These are phyloP conservation scores for Eupithecia subumbrata DNA, from an alignment of 2,888 invertebrate genomes.

Conservation along the genomic window DNA sequence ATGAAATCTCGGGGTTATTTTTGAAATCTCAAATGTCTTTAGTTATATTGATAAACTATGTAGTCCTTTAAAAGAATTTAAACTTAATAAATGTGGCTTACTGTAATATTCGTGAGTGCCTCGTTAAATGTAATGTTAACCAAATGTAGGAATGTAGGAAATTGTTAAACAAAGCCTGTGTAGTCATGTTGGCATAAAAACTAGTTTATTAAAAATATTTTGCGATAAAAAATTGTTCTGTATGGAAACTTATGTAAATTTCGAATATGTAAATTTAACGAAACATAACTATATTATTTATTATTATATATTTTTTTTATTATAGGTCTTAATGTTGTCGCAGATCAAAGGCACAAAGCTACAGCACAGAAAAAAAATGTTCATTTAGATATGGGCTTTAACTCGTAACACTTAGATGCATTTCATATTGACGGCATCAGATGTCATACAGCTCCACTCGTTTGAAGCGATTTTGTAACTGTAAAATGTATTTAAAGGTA, in stretches of 20 bases:
- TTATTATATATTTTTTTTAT: neutral
- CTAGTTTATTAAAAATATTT: neutral
- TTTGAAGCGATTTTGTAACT: too few species aligned
- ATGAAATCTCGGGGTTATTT: neutral
- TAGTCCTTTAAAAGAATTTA: neutral
- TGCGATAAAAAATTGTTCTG: neutral
- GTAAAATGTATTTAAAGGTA: too few species aligned
- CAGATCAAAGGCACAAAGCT: too few species aligned
- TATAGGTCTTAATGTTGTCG: neutral
- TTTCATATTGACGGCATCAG: too few species aligned
- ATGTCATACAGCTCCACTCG: too few species aligned
- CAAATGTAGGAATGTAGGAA: neutral
- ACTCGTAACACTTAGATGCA: too few species aligned
- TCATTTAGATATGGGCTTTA: too few species aligned
- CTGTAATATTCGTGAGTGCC: neutral
- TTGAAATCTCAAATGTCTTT: slow-evolving; percentile 1
- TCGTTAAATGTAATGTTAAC: slow-evolving; percentile 1
- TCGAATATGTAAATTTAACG: neutral
- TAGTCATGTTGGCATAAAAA: neutral
- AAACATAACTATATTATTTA: neutral
- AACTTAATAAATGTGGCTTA: neutral
- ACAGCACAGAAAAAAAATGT: too few species aligned
- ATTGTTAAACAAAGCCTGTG: neutral
- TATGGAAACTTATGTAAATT: neutral
- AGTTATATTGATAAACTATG: neutral